A percentile compares a stretch with the other conserved stretches of the same genome.
Conservation (phyloP, 2,113 vertebrate species). For the Pomatorhinus ruficollis region DNA sequence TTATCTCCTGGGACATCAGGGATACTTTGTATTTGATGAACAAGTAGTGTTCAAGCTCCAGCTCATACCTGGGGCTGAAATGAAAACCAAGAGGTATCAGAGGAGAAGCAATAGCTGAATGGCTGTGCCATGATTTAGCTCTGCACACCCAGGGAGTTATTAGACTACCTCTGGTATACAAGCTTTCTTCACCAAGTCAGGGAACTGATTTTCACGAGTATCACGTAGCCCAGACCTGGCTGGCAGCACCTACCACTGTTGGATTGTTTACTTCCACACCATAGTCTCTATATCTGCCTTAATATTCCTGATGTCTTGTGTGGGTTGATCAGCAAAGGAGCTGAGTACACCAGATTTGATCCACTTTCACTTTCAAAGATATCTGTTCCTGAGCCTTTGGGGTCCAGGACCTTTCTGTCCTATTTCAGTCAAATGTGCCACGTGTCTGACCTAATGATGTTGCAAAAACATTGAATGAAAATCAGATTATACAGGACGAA, state of each 20-base stretch:
- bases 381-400: not conserved
- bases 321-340: not conserved
- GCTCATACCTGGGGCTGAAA: not conserved
- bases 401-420: not conserved
- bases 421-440: not conserved
- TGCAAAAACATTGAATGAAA: not conserved
- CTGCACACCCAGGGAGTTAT: not conserved
- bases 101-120: not conserved
- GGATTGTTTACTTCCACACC: not conserved
- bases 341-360: not conserved
- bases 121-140: not conserved
- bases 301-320: not conserved
- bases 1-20: not conserved
- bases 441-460: not conserved
- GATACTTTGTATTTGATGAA: not conserved
- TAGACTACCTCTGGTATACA: not conserved
- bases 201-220: not conserved
- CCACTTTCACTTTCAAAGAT: not conserved
- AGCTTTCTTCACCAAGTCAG: not conserved
- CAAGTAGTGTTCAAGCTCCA: not conserved
- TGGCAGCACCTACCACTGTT: not conserved
- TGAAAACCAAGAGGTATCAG: not conserved
- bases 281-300: not conserved
- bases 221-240: not conserved
- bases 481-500: not conserved